Base-by-base conservation (phyloP, 64 coral and sea anemone species). In the Montipora capricornis region DNA sequence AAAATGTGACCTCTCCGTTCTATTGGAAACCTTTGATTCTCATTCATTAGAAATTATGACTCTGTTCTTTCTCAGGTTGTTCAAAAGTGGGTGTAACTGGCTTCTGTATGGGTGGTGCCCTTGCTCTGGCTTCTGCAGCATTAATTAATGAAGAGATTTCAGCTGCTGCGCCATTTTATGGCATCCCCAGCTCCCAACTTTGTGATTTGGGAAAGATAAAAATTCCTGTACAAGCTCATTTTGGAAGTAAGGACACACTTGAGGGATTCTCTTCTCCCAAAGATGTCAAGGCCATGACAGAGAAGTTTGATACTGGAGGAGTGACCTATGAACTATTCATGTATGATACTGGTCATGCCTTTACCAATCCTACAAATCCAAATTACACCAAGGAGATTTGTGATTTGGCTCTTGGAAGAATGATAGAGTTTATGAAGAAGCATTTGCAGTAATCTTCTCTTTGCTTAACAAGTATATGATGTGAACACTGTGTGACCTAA, bases 381-480 rank as follows among this genome's bases (percentile, higher is more conserved):
- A 92, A 81, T 73, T 92, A 96, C 48, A 93, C 92, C 53, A 82
- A 92, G 44, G 90, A 78, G 10, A 92, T 92, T 15, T 77, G 82
- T 53, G 80, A 83, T 61, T 62, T 92, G 76, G 62, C 83, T 10
- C 22, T 90, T 14, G 53, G 88, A 76, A 92, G 95, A 59, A 96
- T 96, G 95, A 84, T 96, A 68, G 90, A 93, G 10, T 96, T 96
- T 17, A 92, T 96, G 95, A 92, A 96, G 14, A 80, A 92, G 50
- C 55, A 96, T 22, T 71, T 96, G 20, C 55, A 75, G 45, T 86
- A 73, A 51, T 47, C 16, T 15, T 71, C 50, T 9, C 37, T 37
- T 37, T 37, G 1, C 37, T 37, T 37, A 37, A 37, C 37, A 37
- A 37, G 37, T 37, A 37, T 37, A 37, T 37, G 37, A 37, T 37